Evolutionary conservation across 2,888 invertebrate genomes (phyloP), one percentile per base, ranked within the genome.

Genomic region (Coelinius sp.): DNA sequence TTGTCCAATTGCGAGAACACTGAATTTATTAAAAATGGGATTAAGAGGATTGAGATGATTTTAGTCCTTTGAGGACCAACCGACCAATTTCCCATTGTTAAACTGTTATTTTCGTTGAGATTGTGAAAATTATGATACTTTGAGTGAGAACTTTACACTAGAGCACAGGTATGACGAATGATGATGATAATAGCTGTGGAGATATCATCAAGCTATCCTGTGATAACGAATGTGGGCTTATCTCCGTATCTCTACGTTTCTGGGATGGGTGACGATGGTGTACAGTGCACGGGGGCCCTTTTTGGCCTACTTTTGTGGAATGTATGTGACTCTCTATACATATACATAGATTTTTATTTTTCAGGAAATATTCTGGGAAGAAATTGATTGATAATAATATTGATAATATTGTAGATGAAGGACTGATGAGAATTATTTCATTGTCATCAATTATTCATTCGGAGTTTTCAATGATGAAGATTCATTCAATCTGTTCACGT

Each of bases 191-290:
- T 77, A 75, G 10, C 46, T 68, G 35, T 17, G 63, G 79, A 76
- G 79, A 83, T 82, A 81, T 82, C 78, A 82, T 82, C 79, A 76
- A 63, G 77, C 78, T 80, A 78, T 80, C 76, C 76, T 73, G 77
- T 73, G 83, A 84, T 84, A 84, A 82, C 79, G 73, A 20, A 10
- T 25, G 25, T 59, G 24, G 73, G 73, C 79, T 83, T 83, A 84
- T 83, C 83, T 83, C 74, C 73, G 38, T 78, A 73, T 76, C 75
- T 74, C 38, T 49, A 66, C 69, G 70, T 76, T 31, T 52, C 70
- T 72, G 69, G 73, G 73, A 71, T 71, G 76, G 64, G 71, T 74
- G 68, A 59, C 63, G n/a, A 49, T 68, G 76, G 17, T 35, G 72
- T 70, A 65, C 71, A 73, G 70, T 38, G 56, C 66, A 66, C 31